These are phyloP conservation scores for Copsychus sechellarum DNA, from an alignment of 2,113 vertebrate genomes.

Conservation along the genomic window DNA sequence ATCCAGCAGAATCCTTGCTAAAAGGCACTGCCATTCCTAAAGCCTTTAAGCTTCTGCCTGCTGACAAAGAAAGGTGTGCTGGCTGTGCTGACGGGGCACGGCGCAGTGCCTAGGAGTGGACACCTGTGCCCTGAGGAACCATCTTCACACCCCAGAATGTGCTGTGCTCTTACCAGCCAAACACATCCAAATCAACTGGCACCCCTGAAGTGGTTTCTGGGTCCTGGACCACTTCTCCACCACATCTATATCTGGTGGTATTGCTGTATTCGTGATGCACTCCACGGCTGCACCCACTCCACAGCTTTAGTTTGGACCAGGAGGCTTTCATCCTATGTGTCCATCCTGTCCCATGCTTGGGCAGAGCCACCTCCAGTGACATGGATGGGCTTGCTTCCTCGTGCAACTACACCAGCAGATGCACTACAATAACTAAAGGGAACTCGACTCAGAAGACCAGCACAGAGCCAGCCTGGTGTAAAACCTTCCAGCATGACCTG, in stretches of 20 bases:
- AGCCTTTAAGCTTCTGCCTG: background rate
- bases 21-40: background rate
- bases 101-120: background rate
- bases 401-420: background rate
- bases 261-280: background rate
- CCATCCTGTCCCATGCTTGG: background rate
- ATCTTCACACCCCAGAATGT: background rate
- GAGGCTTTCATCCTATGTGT: fast-evolving
- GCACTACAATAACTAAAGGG: background rate
- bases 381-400: background rate
- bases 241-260: background rate
- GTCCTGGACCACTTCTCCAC: background rate
- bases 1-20: background rate
- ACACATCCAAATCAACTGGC: background rate
- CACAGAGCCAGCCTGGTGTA: background rate
- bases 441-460: background rate
- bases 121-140: background rate
- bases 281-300: fast-evolving
- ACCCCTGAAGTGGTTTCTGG: background rate
- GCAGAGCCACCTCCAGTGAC: background rate
- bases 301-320: background rate
- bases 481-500: background rate
- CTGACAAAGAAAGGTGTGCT: background rate
- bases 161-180: background rate
- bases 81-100: fast-evolving